Evolutionary conservation across 1,140 invertebrate genomes (phyloP).

Genomic region (Telenomus remus): DNA sequence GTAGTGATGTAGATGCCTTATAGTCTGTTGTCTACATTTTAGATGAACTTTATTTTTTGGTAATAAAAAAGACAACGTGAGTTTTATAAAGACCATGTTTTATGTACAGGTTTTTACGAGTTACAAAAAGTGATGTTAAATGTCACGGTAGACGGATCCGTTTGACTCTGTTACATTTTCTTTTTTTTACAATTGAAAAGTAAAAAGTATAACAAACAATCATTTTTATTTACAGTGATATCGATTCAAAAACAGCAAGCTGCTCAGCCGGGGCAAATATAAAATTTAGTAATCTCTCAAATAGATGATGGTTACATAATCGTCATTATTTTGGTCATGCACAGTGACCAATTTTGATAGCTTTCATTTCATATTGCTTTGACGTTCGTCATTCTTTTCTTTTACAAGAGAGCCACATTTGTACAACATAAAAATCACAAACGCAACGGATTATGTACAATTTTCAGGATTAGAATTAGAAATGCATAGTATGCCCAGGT

Average conservation of each 20-base stretch:
- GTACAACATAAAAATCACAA: conserved; percentile 33
- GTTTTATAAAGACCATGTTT: too few relatives aligned
- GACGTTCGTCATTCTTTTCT: not conserved
- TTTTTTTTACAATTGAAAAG: conserved; percentile 11
- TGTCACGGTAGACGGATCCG: conserved; percentile 16
- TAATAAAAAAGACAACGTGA: conserved; percentile 6
- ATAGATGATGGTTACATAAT: conserved; percentile 7
- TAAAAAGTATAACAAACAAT: conserved; percentile 37
- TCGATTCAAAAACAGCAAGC: conserved; percentile 30
- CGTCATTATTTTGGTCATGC: not conserved
- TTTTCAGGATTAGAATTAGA: conserved; percentile 21
- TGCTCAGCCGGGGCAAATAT: conserved; percentile 10
- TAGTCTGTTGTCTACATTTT: too few relatives aligned
- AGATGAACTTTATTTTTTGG: too few relatives aligned
- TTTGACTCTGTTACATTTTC: conserved; percentile 13
- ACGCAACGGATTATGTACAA: conserved; percentile 51
- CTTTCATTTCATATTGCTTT: not conserved
- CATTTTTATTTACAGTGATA: conserved; percentile 24
- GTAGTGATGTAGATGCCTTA: not conserved
- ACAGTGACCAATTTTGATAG: conserved; percentile 5
- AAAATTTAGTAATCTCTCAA: conserved; percentile 15
- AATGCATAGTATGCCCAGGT: conserved; percentile 48
- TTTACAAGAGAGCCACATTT: conserved; percentile 10
- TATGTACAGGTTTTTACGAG: too few relatives aligned
- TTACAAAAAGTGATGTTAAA: conserved; percentile 1